Evolutionary conservation across 1,140 invertebrate species (phyloP), one percentile per base, ranked within the genome.

Genomic region (Ceratina australensis): DNA sequence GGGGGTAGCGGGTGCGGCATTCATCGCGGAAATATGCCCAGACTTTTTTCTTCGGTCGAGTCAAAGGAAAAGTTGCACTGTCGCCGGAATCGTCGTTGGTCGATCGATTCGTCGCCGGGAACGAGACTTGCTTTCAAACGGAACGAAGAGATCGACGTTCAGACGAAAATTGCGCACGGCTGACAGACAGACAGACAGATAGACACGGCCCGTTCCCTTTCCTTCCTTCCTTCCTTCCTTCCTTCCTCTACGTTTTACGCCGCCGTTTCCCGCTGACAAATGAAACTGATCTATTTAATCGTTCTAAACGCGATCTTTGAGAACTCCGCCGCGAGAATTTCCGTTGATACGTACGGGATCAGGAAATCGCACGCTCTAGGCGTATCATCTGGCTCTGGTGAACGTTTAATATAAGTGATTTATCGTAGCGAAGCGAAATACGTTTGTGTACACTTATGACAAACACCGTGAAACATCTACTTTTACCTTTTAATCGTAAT

Each of bases 41-140:
- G 42, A 78, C 47, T 64, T 78, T 72, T 54, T 65, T 22, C 12
- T n/a, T 8, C 15, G 2, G 3, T 49, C 16, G 18, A 33, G 22
- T 64, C 50, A 63, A 72, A 72, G 28, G 33, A 24, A 33, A 28
- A 28, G 18, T 28, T n/a, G 13, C 15, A 16, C 60, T 13, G 18
- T 18, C 28, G 47, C 7, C 20, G 57, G 66, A 54, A 72, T 68
- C 56, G 54, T 68, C 56, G 54, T 67, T 15, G 54, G 20, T 20
- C 66, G 66, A 71, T 77, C 74, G 66, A 71, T 77, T 77, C 57
- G 74, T 61, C 66, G 57, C n/a, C n/a, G 26, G 22, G 10, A 59
- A 65, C 64, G 33, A 59, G 28, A 33, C 0, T n/a, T 22, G 42
- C 42, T 60, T 33, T 68, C 42, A 49, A 68, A 76, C 33, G 65